Evolutionary conservation across 2,113 vertebrate species (phyloP), one percentile per base, ranked within the genome.

Genomic region (Cichladusa arquata): DNA sequence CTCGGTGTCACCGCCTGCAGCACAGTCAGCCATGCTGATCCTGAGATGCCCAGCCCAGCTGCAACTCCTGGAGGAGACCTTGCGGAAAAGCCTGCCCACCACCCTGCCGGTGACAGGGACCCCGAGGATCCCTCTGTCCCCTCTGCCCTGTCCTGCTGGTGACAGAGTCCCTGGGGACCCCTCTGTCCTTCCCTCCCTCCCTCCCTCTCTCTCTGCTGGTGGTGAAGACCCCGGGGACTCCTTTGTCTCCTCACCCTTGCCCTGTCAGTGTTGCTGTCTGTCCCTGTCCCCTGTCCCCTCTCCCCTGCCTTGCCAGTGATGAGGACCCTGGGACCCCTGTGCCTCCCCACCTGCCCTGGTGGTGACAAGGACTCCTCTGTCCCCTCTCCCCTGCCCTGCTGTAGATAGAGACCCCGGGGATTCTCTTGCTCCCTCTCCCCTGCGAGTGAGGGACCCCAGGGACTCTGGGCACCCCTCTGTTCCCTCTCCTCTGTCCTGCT

Each of bases 401-500:
- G 13, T 24, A 12, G 28, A 23, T 3, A 1, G 45, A 19, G 12
- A 38, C 45, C 26, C 31, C 3, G 0, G 15, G 11, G 9, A 8
- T 22, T 6, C 42, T 26, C 3, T 7, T 53, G 64, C 3, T 34
- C n/a, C 47, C 57, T 18, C 48, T 48, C 24, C 16, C 48, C 47
- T 47, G 29, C 65, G 19, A 36, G 33, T 14, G 36, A 36, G 47
- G 20, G 20, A 13, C 38, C 12, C 3, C 14, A 14, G 50, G 34
- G 8, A n/a, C 38, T 24, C 38, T n/a, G 16, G 40, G 11, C 24
- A 65, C 10, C 13, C 24, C 50, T 48, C 29, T 34, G 11, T 33
- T 14, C 12, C 50, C 33, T 44, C 38, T 26, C 17, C 23, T 7
- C 18, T 38, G n/a, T 22, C 23, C n/a, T 56, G 19, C 6, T 0